phyloP scores from a whole-genome alignment of 2,888 invertebrate genomes.

The Chrysolina americana region DNA sequence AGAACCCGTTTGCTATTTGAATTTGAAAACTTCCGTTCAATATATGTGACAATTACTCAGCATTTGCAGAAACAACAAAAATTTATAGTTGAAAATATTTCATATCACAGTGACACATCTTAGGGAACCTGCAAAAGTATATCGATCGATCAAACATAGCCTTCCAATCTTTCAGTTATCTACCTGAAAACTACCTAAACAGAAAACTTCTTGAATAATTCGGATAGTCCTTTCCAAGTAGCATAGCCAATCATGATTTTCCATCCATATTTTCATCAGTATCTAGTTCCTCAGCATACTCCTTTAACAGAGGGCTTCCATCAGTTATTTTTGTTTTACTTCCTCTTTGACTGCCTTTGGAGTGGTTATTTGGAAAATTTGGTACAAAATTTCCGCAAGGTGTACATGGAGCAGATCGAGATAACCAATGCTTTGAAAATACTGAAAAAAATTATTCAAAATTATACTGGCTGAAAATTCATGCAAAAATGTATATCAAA shows the following conservation, averaged over 20 bases:
- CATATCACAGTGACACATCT: constrained; percentile 27
- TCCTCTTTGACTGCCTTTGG: constrained; percentile 69
- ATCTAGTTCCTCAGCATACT: constrained; percentile 72
- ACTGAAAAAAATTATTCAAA: constrained; percentile 42
- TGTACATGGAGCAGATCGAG: constrained; percentile 85
- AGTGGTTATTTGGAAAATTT: constrained; percentile 72
- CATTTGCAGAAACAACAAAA: background rate
- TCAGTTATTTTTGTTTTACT: constrained; percentile 72
- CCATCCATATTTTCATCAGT: constrained; percentile 61
- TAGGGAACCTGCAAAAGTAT: constrained; percentile 3
- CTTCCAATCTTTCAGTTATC: background rate
- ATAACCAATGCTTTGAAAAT: constrained; percentile 74
- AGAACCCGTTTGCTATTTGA: background rate
- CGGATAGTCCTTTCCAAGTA: constrained; percentile 20
- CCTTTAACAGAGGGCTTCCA: constrained; percentile 75
- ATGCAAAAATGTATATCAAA: no score
- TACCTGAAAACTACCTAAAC: background rate
- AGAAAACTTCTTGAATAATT: constrained; percentile 16
- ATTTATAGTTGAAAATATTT: constrained; percentile 18
- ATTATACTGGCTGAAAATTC: background rate
- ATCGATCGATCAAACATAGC: background rate
- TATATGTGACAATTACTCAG: background rate
- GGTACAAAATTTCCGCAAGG: constrained; percentile 81
- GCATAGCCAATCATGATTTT: constrained; percentile 46
- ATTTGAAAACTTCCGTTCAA: background rate